Evolutionary conservation across 2,113 vertebrate genomes (phyloP), one percentile per base, ranked within the genome.

Genomic region (Gadus chalcogrammus): DNA sequence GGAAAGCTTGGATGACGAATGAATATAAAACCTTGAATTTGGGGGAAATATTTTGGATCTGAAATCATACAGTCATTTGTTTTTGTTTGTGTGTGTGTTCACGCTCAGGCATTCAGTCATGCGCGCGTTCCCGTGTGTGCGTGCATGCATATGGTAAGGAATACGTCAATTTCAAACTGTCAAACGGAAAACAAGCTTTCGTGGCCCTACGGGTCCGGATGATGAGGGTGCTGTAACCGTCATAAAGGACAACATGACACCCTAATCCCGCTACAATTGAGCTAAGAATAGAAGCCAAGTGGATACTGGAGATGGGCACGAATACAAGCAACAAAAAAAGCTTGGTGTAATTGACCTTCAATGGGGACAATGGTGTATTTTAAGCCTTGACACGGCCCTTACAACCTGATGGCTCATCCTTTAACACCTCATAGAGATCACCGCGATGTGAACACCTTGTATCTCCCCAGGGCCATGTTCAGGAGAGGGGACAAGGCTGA

Each of bases 261-360:
- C 64, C 1, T 83, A 86, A 88, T 84, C 85, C 74, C 56, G 67
- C 31, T 31, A 90, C 85, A 89, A 90, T 72, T 63, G 58, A 42
- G 71, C 83, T 83, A 84, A 89, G 87, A 89, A 91, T 88, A 92
- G 88, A 78, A 73, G 27, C 66, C 72, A 83, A 87, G 82, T 82
- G 74, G 80, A 87, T 86, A 91, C 79, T 68, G 67, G 85, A 90
- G 85, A 82, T 31, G 61, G 22, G 31, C 61, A 22, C 27, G 58
- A 24, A 48, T 48, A 48, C 42, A 48, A 48, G 42, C 42, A 48
- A 13, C 61, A 79, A 79, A 86, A 85, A 86, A 88, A 79, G 69
- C 61, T 52, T 67, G 65, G 72, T 59, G 38, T 64, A 79, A 74
- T 61, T 31, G 59, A 68, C 28, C 68, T 65, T 73, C 68, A 77